Evolutionary conservation across 2,113 vertebrate species (phyloP), one percentile per base, ranked within the genome.

Genomic region (Ardeotis arabs): DNA sequence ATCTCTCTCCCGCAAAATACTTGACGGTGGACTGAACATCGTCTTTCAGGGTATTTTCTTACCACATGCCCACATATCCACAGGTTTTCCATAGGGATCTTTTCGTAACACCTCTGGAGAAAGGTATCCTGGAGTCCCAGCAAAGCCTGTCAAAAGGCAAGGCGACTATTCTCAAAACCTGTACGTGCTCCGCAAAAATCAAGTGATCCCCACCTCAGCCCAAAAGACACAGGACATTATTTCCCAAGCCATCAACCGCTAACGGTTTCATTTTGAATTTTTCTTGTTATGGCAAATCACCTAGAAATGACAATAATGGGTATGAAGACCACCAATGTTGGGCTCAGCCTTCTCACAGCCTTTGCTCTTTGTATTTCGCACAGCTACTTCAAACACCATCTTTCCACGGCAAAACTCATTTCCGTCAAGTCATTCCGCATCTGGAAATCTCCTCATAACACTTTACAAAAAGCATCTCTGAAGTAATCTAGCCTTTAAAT

Each of bases 31-130:
- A 85, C 31, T 33, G 47, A 69, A 70, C 4, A 16, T 4, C 0
- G 0, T 44, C 72, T 56, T 69, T 56, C 55, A 90, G 72, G 72
- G 25, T 27, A 39, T 91, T 29, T 91, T 87, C 99, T 98, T 98
- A 99, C 99, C 99, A 67, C 99, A 99, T 25, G 99, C 99, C 99
- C 99, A 99, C 99, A 99, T 99, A 94, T 99, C 99, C 97, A 99
- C 99, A 21, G 99, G 99, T 91, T 99, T 99, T 70, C 99, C 99
- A 87, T 99, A 99, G 14, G 99, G 99, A 95, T 99, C 99, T 98
- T 99, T 99, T 91, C 99, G 98, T 94, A 99, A 97, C 62, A 99
- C 99, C 92, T 99, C 99, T 82, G 99, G 99, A 89, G 99, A 99
- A 87, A 99, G 98, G 92, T 99, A 99, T 52, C 99, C 99, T 18